phyloP scores from a whole-genome alignment of 2,888 invertebrate species.

The Crossocerus cetratus region DNA sequence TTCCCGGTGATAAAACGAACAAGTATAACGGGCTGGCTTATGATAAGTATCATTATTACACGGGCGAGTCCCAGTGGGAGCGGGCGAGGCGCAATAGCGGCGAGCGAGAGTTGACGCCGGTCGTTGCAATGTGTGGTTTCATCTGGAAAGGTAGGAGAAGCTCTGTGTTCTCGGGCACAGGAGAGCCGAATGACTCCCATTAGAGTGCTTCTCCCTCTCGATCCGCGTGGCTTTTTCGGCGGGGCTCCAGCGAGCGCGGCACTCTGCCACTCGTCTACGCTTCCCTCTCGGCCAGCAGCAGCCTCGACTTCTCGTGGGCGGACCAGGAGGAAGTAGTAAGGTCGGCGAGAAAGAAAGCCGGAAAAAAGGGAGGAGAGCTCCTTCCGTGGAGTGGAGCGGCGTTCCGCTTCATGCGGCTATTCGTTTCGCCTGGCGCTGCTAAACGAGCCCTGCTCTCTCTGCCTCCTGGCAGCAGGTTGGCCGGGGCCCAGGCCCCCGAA shows the following conservation, averaged over 20 bases:
- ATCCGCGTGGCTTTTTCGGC: conserved; percentile 5
- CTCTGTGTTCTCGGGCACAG: background rate
- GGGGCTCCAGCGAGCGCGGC: too few species aligned
- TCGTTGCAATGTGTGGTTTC: background rate
- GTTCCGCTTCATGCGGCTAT: conserved; percentile 35
- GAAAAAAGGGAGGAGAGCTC: background rate
- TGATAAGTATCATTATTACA: too few species aligned
- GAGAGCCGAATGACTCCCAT: conserved; percentile 57
- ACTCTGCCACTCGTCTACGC: background rate
- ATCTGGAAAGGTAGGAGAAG: background rate
- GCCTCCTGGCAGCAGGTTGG: background rate
- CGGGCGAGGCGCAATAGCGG: background rate
- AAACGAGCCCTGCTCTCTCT: conserved; percentile 27
- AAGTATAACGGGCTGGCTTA: too few species aligned
- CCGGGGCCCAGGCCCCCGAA: too few species aligned
- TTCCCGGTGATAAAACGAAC: too few species aligned
- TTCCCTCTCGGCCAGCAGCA: background rate
- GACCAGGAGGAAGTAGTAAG: background rate
- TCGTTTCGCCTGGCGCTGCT: conserved; percentile 44
- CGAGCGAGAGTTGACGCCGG: background rate
- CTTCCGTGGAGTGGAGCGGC: conserved; percentile 6
- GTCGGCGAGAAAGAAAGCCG: background rate
- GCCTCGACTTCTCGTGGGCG: background rate
- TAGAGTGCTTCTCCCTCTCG: conserved; percentile 53
- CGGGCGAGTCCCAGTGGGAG: too few species aligned